A percentile compares a stretch with the other conserved stretches of the same genome.
Evolutionary conservation across 2,797 vertebrate species (phyloP).

Genomic region (Tragelaphus eurycerus): DNA sequence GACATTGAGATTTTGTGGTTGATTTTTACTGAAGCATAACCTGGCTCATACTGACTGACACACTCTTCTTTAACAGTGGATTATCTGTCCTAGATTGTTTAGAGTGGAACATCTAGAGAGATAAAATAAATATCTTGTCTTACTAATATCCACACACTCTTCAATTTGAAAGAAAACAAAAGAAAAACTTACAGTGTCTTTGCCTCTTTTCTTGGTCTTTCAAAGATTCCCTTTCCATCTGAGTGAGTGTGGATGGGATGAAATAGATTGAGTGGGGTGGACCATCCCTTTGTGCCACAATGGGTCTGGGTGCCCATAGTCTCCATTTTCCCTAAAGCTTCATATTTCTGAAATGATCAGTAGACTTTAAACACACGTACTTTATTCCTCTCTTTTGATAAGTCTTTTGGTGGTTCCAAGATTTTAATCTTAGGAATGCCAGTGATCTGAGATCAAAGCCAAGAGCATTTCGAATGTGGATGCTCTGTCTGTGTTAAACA

Average conservation of each 20-base stretch:
- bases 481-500: not conserved
- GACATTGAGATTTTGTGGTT: not conserved
- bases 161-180: not conserved
- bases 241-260: not conserved
- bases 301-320: not conserved
- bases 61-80: not conserved
- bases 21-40: not conserved
- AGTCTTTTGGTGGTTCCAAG: not conserved
- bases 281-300: not conserved
- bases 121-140: not conserved
- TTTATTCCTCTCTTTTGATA: not conserved
- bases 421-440: not conserved
- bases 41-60: not conserved
- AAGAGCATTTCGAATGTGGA: not conserved
- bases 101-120: not conserved
- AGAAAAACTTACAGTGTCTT: not conserved
- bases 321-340: not conserved
- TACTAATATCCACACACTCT: not conserved
- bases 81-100: not conserved
- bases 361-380: not conserved
- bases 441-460: not conserved
- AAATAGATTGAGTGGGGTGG: not conserved
- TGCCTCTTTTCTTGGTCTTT: not conserved
- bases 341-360: not conserved
- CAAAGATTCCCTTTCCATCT: not conserved